Conservation (phyloP, 2,888 invertebrate genomes). For the Microctonus hyperodae region DNA sequence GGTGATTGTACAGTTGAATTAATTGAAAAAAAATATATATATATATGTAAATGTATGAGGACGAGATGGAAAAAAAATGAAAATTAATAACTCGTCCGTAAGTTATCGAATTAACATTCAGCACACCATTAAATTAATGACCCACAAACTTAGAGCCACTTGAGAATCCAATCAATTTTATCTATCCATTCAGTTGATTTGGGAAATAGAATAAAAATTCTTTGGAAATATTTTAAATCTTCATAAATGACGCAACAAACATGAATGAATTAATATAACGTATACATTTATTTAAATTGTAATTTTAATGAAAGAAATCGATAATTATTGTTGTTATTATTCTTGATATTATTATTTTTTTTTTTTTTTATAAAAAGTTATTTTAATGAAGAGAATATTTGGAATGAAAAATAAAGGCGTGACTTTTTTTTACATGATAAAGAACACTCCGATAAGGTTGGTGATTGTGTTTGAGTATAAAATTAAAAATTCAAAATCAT, state of each 20-base stretch:
- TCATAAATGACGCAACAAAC: neutral
- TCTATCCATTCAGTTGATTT: neutral
- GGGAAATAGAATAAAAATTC: neutral
- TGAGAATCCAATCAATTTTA: neutral
- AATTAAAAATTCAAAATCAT: neutral
- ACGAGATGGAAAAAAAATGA: constrained; percentile 13
- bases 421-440: constrained; percentile 9
- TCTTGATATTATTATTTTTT: no score
- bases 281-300: neutral
- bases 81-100: neutral
- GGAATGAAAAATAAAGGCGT: neutral
- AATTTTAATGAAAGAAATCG: neutral
- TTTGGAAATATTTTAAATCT: neutral
- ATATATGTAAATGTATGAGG: neutral
- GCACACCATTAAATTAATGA: neutral
- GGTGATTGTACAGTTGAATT: constrained; percentile 52
- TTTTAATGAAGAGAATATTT: neutral
- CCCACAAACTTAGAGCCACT: neutral
- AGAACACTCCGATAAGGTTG: neutral
- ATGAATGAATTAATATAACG: neutral
- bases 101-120: neutral
- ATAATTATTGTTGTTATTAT: neutral
- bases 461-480: neutral
- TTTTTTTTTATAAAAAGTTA: neutral
- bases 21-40: constrained; percentile 42